A percentile compares a stretch with the other conserved stretches of the same genome.
Evolutionary conservation across 1,140 invertebrate genomes (phyloP).

Genomic region (Panagrolaimus sp.): DNA sequence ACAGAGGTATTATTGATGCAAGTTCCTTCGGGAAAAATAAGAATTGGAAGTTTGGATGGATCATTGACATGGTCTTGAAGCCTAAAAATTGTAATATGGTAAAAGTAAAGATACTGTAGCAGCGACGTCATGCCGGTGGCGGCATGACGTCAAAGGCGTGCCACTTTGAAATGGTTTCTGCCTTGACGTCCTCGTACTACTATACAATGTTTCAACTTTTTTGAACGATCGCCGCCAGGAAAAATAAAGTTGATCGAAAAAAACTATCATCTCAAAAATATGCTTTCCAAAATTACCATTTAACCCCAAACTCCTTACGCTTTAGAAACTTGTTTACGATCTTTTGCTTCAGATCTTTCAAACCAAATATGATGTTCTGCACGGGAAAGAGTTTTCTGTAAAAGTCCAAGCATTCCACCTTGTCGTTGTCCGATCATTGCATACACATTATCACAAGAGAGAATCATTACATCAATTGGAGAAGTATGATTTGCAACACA

Average conservation of each 20-base stretch:
- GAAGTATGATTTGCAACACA: constrained; percentile 99
- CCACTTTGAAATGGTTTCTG: too few relatives aligned
- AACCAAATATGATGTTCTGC: constrained; percentile 97
- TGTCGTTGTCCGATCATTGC: constrained; percentile 96
- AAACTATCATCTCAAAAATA: too few relatives aligned
- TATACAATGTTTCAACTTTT: background rate
- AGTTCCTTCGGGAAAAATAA: constrained; percentile 97
- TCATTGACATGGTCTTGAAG: constrained; percentile 74
- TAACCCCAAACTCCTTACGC: constrained; percentile 39
- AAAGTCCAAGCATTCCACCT: constrained; percentile 82
- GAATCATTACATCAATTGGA: constrained; percentile 89
- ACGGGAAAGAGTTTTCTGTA: constrained; percentile 82
- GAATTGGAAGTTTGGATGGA: constrained; percentile 86
- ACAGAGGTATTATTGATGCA: constrained; percentile 98
- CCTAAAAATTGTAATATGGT: constrained; percentile 12
- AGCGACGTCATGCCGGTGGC: too few relatives aligned
- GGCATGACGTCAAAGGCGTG: too few relatives aligned
- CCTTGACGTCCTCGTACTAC: too few relatives aligned
- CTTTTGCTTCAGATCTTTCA: constrained; percentile 89
- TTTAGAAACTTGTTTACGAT: constrained; percentile 65
- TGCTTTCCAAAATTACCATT: too few relatives aligned
- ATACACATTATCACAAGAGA: constrained; percentile 92
- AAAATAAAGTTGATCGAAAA: background rate
- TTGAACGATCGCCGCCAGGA: background rate
- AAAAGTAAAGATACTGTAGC: too few relatives aligned